Conservation (phyloP, 2,888 invertebrate species). For the Opisthograptis luteolata region DNA sequence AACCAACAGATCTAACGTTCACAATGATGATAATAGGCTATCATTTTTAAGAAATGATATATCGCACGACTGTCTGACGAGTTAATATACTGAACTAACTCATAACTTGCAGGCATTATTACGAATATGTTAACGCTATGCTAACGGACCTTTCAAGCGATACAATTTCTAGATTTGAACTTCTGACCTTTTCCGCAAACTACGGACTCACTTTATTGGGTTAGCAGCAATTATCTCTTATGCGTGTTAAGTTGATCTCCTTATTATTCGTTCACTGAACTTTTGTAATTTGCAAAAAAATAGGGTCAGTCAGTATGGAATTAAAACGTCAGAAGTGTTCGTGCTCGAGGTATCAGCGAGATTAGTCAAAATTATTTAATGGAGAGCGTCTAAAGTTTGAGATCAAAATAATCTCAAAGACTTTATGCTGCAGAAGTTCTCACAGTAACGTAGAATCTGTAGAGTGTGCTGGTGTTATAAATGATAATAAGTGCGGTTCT, state of each 20-base stretch:
- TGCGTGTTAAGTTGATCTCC: constrained; percentile 44
- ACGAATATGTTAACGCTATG: constrained; percentile 24
- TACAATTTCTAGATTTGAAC: constrained; percentile 48
- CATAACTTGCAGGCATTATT: constrained; percentile 32
- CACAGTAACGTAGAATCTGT: constrained; percentile 50
- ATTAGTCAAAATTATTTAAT: constrained; percentile 35
- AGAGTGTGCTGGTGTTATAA: constrained; percentile 43
- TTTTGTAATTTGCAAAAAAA: constrained; percentile 40
- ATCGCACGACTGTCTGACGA: constrained; percentile 28
- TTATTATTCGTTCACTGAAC: constrained; percentile 37
- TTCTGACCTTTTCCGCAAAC: constrained; percentile 50
- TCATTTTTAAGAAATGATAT: constrained; percentile 29
- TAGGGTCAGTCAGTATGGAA: constrained; percentile 46
- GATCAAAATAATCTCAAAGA: constrained; percentile 41
- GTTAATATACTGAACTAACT: constrained; percentile 35
- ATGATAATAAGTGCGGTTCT: constrained; percentile 62
- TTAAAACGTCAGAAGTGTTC: constrained; percentile 41
- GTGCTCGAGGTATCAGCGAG: constrained; percentile 40
- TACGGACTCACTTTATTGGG: constrained; percentile 41
- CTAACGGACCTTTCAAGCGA: constrained; percentile 36
- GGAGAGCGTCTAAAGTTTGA: constrained; percentile 32
- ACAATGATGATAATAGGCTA: constrained; percentile 24
- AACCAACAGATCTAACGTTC: constrained; percentile 41
- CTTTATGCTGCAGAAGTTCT: constrained; percentile 52
- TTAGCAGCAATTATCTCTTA: constrained; percentile 41